A percentile compares a stretch with the other conserved stretches of the same genome.
These are phyloP conservation scores for Drosophila tropicalis DNA, from an alignment of 1,140 invertebrate species.

Conservation along the genomic window DNA sequence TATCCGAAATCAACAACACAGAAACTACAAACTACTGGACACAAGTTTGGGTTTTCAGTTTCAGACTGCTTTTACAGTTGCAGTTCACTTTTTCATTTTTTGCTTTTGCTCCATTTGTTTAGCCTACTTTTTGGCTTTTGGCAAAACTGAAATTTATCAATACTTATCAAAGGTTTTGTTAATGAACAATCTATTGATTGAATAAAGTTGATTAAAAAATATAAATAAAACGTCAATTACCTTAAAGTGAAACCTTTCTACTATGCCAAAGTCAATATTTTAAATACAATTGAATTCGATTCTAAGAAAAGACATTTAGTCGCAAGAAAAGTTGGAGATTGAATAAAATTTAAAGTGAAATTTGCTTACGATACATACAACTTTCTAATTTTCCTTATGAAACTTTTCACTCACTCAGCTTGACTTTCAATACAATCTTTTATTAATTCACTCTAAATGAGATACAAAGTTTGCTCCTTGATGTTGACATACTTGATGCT, in stretches of 20 bases:
- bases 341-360: not conserved
- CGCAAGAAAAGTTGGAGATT: not conserved
- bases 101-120: constrained; percentile 37
- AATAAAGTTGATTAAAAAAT: too few relatives aligned
- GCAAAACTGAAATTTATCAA: constrained; percentile 23
- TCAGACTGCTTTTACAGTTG: constrained; percentile 13
- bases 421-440: constrained; percentile 25
- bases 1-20: constrained; percentile 11
- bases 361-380: constrained; percentile 18
- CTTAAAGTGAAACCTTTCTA: too few relatives aligned
- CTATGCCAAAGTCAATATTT: too few relatives aligned
- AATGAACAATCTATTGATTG: too few relatives aligned
- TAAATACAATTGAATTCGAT: too few relatives aligned
- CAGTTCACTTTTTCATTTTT: constrained; percentile 24
- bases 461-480: constrained; percentile 30
- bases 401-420: not conserved
- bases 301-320: not conserved
- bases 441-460: constrained; percentile 20
- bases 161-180: not conserved
- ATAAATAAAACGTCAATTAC: too few relatives aligned
- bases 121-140: constrained; percentile 44
- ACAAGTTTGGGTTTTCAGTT: constrained; percentile 52
- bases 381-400: constrained; percentile 25
- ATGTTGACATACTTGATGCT: constrained; percentile 20
- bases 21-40: constrained; percentile 24